Evolutionary conservation across 2,797 vertebrate species (phyloP).

Genomic region (Notamacropus eugenii): DNA sequence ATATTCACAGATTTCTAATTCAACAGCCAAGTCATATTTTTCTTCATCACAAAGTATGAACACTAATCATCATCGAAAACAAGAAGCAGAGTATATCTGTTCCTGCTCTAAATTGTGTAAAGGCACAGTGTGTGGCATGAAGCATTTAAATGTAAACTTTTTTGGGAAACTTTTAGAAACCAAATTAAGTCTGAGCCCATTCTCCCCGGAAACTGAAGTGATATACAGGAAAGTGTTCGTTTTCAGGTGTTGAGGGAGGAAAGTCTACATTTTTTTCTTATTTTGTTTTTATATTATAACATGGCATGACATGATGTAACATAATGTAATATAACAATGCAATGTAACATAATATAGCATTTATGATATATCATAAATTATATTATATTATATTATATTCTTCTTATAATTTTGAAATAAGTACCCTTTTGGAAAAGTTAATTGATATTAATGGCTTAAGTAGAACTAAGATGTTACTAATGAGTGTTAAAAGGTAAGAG

Average conservation of each 20-base stretch:
- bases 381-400: too few relatives aligned
- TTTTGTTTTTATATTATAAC: too few relatives aligned
- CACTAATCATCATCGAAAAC: not conserved
- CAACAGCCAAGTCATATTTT: not conserved
- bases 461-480: not conserved
- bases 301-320: too few relatives aligned
- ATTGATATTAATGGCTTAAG: not conserved
- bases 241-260: not conserved
- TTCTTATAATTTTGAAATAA: not conserved
- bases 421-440: not conserved
- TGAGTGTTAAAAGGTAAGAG: not conserved
- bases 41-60: not conserved
- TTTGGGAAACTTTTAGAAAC: not conserved
- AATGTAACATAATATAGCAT: too few relatives aligned
- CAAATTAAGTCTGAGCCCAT: not conserved
- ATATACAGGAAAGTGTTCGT: not conserved
- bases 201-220: not conserved
- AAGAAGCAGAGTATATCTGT: not conserved
- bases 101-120: not conserved
- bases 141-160: not conserved
- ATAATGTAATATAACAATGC: too few relatives aligned
- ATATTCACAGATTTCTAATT: not conserved
- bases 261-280: not conserved
- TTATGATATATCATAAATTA: too few relatives aligned
- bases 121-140: not conserved